These are phyloP conservation scores for Baccha elongata DNA, from an alignment of 2,888 invertebrate genomes.

Conservation along the genomic window DNA sequence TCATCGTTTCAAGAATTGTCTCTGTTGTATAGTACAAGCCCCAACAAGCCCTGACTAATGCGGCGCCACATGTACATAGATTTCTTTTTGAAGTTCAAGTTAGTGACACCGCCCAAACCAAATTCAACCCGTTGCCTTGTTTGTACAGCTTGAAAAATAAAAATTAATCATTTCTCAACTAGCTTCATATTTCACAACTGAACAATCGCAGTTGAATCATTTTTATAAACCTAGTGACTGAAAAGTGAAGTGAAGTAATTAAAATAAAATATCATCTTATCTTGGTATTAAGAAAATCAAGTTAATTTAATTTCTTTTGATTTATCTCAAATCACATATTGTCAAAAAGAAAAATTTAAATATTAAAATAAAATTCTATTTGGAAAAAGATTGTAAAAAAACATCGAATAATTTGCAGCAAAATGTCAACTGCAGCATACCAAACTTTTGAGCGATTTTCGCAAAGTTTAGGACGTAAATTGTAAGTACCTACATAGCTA, in stretches of 20 bases:
- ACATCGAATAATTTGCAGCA: constrained; percentile 41
- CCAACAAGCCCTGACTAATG: no score
- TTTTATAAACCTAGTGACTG: constrained; percentile 9
- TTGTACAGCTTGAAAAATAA: constrained; percentile 22
- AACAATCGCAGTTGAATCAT: no score
- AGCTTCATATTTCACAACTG: constrained; percentile 45
- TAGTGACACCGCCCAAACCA: no score
- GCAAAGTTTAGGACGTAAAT: constrained; percentile 78
- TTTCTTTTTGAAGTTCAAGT: no score
- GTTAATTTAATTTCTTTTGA: constrained; percentile 43
- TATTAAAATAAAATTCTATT: constrained; percentile 16
- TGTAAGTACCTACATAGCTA: no score
- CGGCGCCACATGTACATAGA: no score
- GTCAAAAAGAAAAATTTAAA: not conserved
- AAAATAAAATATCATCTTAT: constrained; percentile 1
- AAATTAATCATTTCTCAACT: constrained; percentile 45
- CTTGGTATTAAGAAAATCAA: not conserved
- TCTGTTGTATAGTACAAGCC: no score
- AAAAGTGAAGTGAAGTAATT: constrained; percentile 26
- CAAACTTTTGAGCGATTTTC: constrained; percentile 79
- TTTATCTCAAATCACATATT: constrained; percentile 19
- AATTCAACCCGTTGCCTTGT: no score
- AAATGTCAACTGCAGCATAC: constrained; percentile 72
- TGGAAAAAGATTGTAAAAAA: not conserved
- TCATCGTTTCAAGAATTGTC: no score